Evolutionary conservation across 2,888 invertebrate genomes (phyloP).

Genomic region (Thera obeliscata): DNA sequence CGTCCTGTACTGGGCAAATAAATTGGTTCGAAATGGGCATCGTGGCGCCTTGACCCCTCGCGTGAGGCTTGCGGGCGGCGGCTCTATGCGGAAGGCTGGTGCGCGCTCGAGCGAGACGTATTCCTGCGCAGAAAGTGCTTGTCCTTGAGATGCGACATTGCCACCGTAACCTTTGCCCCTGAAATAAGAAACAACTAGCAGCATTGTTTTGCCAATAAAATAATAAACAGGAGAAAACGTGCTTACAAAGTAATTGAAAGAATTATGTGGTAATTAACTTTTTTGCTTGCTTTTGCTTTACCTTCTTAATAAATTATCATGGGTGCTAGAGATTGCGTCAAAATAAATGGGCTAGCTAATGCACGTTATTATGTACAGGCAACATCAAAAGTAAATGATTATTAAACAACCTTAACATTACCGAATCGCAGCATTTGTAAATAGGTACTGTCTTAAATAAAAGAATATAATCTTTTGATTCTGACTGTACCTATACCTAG

Average conservation of each 20-base stretch:
- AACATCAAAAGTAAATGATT: neutral
- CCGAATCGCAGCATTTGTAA: too few relatives aligned
- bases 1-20: constrained; percentile 40
- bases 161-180: constrained; percentile 68
- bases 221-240: constrained; percentile 5
- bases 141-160: constrained; percentile 68
- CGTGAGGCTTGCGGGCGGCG: constrained; percentile 47
- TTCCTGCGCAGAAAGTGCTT: constrained; percentile 81
- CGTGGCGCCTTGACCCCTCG: constrained; percentile 66
- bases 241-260: constrained; percentile 10
- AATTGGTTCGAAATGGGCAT: constrained; percentile 57
- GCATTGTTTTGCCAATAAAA: constrained; percentile 21
- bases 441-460: too few relatives aligned
- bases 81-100: constrained; percentile 75
- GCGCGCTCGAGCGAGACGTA: constrained; percentile 69
- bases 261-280: constrained; percentile 8
- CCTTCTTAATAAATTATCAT: neutral
- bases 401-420: too few relatives aligned
- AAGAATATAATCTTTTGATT: neutral
- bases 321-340: neutral
- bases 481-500: neutral
- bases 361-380: neutral
- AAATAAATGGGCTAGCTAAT: constrained; percentile 1
- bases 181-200: constrained; percentile 44
- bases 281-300: neutral